phyloP scores from a whole-genome alignment of 2,113 vertebrate species.

The Rhinogobius similis region DNA sequence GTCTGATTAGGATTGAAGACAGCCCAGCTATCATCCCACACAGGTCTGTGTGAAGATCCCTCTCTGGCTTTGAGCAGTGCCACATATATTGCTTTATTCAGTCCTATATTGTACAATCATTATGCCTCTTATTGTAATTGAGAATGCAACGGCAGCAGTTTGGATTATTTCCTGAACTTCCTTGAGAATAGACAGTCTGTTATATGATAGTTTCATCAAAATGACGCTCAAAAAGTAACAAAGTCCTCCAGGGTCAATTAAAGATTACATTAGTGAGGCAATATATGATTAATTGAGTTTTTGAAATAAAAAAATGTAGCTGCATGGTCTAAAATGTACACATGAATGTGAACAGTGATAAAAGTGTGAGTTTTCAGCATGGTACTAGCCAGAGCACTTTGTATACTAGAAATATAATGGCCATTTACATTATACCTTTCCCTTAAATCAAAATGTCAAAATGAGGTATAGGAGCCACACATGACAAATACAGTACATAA shows the following conservation, averaged over 20 bases:
- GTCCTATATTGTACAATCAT: not conserved
- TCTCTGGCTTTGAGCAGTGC: constrained; percentile 13
- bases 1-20: constrained; percentile 49
- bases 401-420: constrained; percentile 16
- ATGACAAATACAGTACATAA: constrained; percentile 57
- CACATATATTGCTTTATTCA: constrained; percentile 48
- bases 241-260: not conserved
- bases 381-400: constrained; percentile 6
- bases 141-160: constrained; percentile 8
- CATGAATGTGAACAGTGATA: not conserved
- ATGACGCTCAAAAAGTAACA: constrained; percentile 10
- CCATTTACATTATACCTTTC: constrained; percentile 14
- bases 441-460: constrained; percentile 34
- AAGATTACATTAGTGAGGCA: not conserved
- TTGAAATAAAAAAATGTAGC: not conserved
- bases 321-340: constrained; percentile 10
- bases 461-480: constrained; percentile 31
- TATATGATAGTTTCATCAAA: constrained; percentile 59
- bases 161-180: constrained; percentile 15
- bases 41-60: constrained; percentile 24
- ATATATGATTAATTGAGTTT: not conserved
- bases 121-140: constrained; percentile 1
- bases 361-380: not conserved
- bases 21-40: constrained; percentile 59
- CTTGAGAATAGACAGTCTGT: not conserved